Conservation (phyloP, 1,140 invertebrate species). For the Periplaneta americana region DNA sequence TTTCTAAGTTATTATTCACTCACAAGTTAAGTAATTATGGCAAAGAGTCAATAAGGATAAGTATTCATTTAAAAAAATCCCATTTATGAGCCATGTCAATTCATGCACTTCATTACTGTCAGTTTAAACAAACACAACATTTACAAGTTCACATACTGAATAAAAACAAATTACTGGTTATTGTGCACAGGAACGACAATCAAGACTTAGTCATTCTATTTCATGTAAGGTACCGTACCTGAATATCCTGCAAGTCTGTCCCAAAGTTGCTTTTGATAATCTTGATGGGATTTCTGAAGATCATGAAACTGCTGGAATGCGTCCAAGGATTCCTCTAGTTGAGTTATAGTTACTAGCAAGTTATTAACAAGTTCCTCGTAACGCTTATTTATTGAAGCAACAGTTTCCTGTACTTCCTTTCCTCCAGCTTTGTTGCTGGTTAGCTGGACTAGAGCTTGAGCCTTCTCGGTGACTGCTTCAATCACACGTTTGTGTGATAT, state of each 20-base stretch:
- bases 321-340: slow-evolving; percentile 68
- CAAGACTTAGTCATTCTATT: no score
- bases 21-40: no score
- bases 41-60: no score
- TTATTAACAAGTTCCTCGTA: slow-evolving; percentile 64
- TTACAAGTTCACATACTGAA: no score
- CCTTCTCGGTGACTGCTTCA: slow-evolving; percentile 85
- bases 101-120: no score
- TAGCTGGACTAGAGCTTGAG: slow-evolving; percentile 56
- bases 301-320: slow-evolving; percentile 80
- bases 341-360: slow-evolving; percentile 54
- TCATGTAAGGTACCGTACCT: slow-evolving; percentile 27
- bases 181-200: no score
- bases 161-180: background rate
- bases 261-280: slow-evolving; percentile 84
- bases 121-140: no score
- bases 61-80: no score
- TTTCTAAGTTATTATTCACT: no score
- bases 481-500: slow-evolving; percentile 83
- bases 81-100: no score
- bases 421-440: slow-evolving; percentile 34
- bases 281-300: slow-evolving; percentile 75
- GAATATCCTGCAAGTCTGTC: slow-evolving; percentile 68
- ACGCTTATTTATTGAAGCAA: slow-evolving; percentile 61
- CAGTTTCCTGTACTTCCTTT: slow-evolving; percentile 55